phyloP scores from a whole-genome alignment of 2,888 invertebrate species.

The Scaptomyza parva region DNA sequence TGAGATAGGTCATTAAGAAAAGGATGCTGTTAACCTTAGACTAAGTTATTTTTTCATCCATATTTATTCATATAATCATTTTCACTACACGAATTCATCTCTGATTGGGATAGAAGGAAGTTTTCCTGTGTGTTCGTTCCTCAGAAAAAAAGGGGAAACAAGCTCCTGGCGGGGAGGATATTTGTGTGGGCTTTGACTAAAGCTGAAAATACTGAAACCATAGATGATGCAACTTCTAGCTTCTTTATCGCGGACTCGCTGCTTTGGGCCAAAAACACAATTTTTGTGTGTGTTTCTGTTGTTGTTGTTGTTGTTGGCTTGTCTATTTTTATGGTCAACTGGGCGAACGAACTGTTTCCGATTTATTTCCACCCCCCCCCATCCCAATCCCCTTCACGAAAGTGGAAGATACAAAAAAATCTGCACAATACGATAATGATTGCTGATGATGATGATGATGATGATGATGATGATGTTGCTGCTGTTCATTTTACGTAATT shows the following conservation, averaged over 20 bases:
- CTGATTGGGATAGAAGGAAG: not conserved
- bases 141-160: not conserved
- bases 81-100: constrained; percentile 11
- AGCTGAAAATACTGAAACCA: constrained; percentile 35
- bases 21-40: not conserved
- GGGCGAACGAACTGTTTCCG: constrained; percentile 65
- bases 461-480: constrained; percentile 9
- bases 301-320: constrained; percentile 50
- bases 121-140: not conserved
- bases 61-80: too few species aligned
- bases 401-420: constrained; percentile 38
- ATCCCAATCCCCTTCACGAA: too few species aligned
- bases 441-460: constrained; percentile 10
- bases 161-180: not conserved
- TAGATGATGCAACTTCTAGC: constrained; percentile 27
- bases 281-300: constrained; percentile 8
- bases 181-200: constrained; percentile 19
- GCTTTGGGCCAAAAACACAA: constrained; percentile 17
- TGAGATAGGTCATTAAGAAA: too few species aligned
- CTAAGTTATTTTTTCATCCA: too few species aligned
- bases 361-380: constrained; percentile 61
- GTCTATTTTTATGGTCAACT: constrained; percentile 61
- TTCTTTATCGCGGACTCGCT: constrained; percentile 57
- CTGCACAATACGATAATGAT: constrained; percentile 35
- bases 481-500: constrained; percentile 49